Conservation (phyloP, 2,888 invertebrate species). For the Lasiommata megera region DNA sequence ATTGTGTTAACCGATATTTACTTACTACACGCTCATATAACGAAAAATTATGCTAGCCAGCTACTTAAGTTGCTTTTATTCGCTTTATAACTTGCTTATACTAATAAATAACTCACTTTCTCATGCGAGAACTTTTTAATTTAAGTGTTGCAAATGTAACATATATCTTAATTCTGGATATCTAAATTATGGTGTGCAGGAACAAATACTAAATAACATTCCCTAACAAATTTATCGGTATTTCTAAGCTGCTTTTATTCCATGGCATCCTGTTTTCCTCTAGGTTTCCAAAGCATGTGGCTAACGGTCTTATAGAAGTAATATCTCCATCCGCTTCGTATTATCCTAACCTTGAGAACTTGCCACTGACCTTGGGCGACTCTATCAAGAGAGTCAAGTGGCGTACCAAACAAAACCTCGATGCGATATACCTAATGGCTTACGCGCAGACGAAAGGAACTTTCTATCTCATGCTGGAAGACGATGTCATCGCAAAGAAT, state of each 20-base stretch:
- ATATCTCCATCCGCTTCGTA: constrained; percentile 91
- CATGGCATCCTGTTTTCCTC: neutral
- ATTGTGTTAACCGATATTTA: too few species aligned
- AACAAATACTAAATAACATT: too few species aligned
- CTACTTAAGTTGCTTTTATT: too few species aligned
- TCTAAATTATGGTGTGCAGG: too few species aligned
- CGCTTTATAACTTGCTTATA: too few species aligned
- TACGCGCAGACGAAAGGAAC: constrained; percentile 93
- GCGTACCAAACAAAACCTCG: constrained; percentile 97
- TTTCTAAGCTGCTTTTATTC: constrained; percentile 1
- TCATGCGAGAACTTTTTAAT: too few species aligned
- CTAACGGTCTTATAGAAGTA: constrained; percentile 92
- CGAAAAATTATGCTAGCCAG: too few species aligned
- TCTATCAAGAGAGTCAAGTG: constrained; percentile 91
- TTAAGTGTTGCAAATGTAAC: too few species aligned
- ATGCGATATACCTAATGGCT: constrained; percentile 96
- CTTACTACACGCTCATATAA: too few species aligned
- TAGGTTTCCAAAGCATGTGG: constrained; percentile 88
- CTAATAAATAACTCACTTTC: too few species aligned
- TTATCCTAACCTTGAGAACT: constrained; percentile 91
- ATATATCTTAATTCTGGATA: too few species aligned
- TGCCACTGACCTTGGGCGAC: constrained; percentile 92
- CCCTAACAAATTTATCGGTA: too few species aligned
- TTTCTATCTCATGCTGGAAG: constrained; percentile 96
- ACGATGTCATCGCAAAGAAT: constrained; percentile 94